Percentiles rank a stretch among this genome's conserved stretches.
These are phyloP conservation scores for Dynastes maya DNA, from an alignment of 2,888 invertebrate species.

Conservation along the genomic window DNA sequence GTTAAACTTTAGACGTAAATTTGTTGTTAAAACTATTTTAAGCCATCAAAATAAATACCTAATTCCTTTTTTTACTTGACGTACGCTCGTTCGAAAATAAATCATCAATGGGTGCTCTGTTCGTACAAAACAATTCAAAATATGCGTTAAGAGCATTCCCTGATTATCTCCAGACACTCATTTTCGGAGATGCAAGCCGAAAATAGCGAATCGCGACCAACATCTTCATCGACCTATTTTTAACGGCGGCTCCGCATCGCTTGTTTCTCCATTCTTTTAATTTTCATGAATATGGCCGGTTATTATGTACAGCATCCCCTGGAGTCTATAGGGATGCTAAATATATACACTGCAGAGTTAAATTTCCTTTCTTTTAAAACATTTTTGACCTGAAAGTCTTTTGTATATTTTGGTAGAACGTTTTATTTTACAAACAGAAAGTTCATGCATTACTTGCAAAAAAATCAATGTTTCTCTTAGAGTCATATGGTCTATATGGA, in stretches of 20 bases:
- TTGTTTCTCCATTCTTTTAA: conserved; percentile 34
- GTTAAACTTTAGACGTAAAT: too few relatives aligned
- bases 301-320: background rate
- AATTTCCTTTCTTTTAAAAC: too few relatives aligned
- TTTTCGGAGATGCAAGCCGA: conserved; percentile 23
- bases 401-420: too few relatives aligned
- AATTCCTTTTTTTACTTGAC: background rate
- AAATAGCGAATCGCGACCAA: conserved; percentile 38
- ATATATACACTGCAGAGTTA: too few relatives aligned
- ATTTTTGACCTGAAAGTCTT: too few relatives aligned
- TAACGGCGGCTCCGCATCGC: conserved; percentile 11
- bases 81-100: conserved; percentile 2
- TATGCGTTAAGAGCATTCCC: conserved; percentile 30
- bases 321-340: background rate
- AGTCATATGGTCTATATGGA: too few relatives aligned
- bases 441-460: too few relatives aligned
- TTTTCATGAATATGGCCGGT: background rate
- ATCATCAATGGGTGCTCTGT: background rate
- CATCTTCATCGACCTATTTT: conserved; percentile 41
- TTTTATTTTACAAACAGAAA: too few relatives aligned
- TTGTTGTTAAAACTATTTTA: too few relatives aligned
- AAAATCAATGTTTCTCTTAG: too few relatives aligned
- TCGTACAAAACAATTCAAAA: conserved; percentile 12
- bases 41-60: background rate
- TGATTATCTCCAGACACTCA: conserved; percentile 18